Evolutionary conservation across 2,888 invertebrate species (phyloP).

Genomic region (Ceraclea dissimilis): DNA sequence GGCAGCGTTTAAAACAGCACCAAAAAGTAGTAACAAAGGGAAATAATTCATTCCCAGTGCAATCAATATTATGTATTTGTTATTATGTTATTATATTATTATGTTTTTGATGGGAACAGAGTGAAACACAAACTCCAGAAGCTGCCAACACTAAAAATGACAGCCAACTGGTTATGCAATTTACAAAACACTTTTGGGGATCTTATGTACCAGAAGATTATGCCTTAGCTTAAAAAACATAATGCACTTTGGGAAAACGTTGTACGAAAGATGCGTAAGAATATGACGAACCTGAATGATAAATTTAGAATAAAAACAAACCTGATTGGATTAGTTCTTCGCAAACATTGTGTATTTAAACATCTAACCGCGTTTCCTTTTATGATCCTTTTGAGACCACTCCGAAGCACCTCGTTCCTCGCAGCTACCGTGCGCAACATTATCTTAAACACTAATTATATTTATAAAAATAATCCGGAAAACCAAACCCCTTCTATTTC

Average conservation of each 20-base stretch:
- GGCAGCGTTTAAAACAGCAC: too few relatives aligned
- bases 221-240: too few relatives aligned
- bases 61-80: too few relatives aligned
- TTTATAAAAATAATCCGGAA: conserved; percentile 27
- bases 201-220: too few relatives aligned
- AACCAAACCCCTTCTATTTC: conserved; percentile 8
- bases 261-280: too few relatives aligned
- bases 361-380: conserved; percentile 53
- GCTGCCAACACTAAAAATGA: conserved; percentile 9
- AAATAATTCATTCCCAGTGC: too few relatives aligned
- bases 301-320: conserved; percentile 29
- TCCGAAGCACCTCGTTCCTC: conserved; percentile 60
- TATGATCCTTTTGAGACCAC: conserved; percentile 52
- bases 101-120: too few relatives aligned
- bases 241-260: too few relatives aligned
- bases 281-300: neutral
- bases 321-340: conserved; percentile 54
- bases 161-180: conserved; percentile 21
- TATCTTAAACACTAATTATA: conserved; percentile 37
- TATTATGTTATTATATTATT: too few relatives aligned
- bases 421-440: conserved; percentile 70
- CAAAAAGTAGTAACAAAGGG: too few relatives aligned
- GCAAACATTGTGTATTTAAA: conserved; percentile 52
- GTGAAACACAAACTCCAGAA: too few relatives aligned
- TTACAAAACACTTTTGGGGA: neutral